Percentiles rank a stretch among this genome's conserved stretches.
Conservation (phyloP, 2,797 vertebrate genomes). For the Lithobates pipiens region DNA sequence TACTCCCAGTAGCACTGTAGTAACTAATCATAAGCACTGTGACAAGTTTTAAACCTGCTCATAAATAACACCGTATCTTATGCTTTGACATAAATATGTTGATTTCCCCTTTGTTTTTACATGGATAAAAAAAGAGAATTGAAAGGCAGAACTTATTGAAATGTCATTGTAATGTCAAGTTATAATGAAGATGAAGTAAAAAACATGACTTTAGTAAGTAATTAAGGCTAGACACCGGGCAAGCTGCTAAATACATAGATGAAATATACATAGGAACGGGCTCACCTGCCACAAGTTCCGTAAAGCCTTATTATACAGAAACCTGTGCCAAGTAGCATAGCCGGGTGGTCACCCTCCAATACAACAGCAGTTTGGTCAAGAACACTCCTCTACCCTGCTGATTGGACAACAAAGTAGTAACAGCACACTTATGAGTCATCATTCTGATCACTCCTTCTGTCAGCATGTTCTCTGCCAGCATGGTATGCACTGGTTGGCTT, state of each 20-base stretch:
- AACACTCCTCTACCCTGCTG: background rate
- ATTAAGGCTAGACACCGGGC: background rate
- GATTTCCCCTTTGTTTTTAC: background rate
- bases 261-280: background rate
- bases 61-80: background rate
- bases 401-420: background rate
- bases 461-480: too few relatives aligned
- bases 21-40: background rate
- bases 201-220: background rate
- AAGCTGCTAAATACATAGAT: background rate
- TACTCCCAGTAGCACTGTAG: background rate
- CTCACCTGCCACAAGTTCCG: background rate
- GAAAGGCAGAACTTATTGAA: background rate
- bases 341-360: background rate
- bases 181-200: background rate
- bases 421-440: too few relatives aligned
- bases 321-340: background rate
- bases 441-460: too few relatives aligned
- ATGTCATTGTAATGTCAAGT: background rate
- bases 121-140: background rate
- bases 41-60: background rate
- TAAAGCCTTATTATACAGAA: too few relatives aligned
- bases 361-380: background rate
- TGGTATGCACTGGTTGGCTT: too few relatives aligned
- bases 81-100: background rate